These are phyloP conservation scores for Orchesella flavescens DNA, from an alignment of 2,888 invertebrate genomes.

Conservation along the genomic window DNA sequence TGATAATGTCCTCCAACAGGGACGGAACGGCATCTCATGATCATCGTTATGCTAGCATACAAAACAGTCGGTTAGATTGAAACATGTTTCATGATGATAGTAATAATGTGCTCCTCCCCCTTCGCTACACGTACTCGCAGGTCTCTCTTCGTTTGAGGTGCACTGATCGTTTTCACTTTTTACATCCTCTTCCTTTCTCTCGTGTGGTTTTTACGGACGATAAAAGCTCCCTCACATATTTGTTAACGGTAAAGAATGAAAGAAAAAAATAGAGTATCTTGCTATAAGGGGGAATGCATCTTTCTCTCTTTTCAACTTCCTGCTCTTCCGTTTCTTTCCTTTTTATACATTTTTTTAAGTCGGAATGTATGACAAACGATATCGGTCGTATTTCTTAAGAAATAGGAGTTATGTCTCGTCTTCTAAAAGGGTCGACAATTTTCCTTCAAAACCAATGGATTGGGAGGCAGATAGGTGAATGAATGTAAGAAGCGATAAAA, in stretches of 20 bases:
- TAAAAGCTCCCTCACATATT: constrained; percentile 46
- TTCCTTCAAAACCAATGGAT: constrained; percentile 62
- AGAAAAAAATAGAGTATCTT: constrained; percentile 22
- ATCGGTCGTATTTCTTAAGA: constrained; percentile 72
- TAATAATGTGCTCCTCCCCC: not conserved
- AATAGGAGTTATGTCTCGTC: constrained; percentile 69
- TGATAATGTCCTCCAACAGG: too few species aligned
- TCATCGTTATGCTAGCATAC: too few species aligned
- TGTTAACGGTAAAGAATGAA: not conserved
- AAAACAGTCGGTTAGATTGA: not conserved
- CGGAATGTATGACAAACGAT: constrained; percentile 72
- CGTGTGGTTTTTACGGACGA: constrained; percentile 62
- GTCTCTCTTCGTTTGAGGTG: constrained; percentile 20
- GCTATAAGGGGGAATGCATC: constrained; percentile 11
- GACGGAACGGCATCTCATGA: too few species aligned
- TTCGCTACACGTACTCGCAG: too few species aligned
- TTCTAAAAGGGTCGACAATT: constrained; percentile 64
- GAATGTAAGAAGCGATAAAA: constrained; percentile 41
- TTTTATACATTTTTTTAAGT: constrained; percentile 56
- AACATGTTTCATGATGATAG: constrained; percentile 5
- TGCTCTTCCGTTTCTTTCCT: constrained; percentile 41
- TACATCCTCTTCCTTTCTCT: constrained; percentile 30
- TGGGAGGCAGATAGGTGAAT: constrained; percentile 63
- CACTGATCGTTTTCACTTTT: constrained; percentile 52
- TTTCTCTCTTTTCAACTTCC: constrained; percentile 25